These are phyloP conservation scores for Psilanteris sp. DNA, from an alignment of 1,140 invertebrate species.

Conservation along the genomic window DNA sequence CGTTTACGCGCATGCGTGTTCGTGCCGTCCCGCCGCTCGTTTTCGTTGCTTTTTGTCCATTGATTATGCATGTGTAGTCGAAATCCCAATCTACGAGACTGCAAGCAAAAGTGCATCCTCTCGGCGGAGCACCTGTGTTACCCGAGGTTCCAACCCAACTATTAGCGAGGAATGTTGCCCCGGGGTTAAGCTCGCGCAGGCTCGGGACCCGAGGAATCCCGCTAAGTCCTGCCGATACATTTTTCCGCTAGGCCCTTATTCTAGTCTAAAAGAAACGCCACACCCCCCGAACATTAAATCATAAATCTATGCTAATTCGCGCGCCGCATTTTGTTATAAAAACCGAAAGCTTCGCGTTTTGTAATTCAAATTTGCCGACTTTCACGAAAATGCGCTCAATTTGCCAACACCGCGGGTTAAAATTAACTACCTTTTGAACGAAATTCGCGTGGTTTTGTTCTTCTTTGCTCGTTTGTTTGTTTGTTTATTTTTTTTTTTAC, in stretches of 20 bases:
- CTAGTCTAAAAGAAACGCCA: constrained; percentile 32
- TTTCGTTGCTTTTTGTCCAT: constrained; percentile 47
- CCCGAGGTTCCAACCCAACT: constrained; percentile 75
- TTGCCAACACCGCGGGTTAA: no score
- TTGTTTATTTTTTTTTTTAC: no score
- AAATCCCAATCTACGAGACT: constrained; percentile 62
- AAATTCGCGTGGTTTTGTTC: no score
- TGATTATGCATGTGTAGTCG: constrained; percentile 59
- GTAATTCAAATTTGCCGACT: constrained; percentile 40
- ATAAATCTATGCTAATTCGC: constrained; percentile 47
- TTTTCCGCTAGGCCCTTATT: constrained; percentile 45
- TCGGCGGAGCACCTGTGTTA: constrained; percentile 76
- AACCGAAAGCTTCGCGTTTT: constrained; percentile 9
- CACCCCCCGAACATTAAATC: constrained; percentile 32
- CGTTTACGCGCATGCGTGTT: constrained; percentile 44
- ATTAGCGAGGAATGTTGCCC: constrained; percentile 78
- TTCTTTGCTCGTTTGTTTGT: no score
- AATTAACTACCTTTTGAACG: no score
- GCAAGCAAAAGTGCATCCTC: constrained; percentile 65
- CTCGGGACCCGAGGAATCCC: constrained; percentile 63
- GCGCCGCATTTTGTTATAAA: constrained; percentile 6
- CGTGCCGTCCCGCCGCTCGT: constrained; percentile 23
- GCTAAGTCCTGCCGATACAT: constrained; percentile 52
- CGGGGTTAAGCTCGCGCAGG: constrained; percentile 71
- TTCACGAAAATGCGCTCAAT: no score